Evolutionary conservation across 2,113 vertebrate genomes (phyloP), one percentile per base, ranked within the genome.

Genomic region (Aegotheles bennettii): DNA sequence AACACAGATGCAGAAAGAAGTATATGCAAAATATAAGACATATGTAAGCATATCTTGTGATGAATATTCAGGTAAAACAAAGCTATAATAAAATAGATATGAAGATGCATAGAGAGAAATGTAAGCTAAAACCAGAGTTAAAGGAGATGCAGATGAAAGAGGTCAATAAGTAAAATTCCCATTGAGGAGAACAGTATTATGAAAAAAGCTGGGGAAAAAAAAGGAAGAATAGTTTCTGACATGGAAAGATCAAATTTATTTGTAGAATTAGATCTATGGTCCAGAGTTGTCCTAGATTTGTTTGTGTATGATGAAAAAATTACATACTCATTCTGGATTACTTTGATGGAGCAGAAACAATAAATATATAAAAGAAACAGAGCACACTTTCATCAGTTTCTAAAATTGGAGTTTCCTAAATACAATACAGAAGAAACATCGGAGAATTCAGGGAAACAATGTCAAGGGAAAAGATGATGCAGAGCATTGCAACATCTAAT

Each of bases 41-140:
- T n/a, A 24, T 0, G 0, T 4, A 24, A 70, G 2, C 6, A n/a
- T n/a, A 40, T 61, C 20, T 19, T 48, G 5, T 40, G 26, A 26
- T 75, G 56, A 82, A 70, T 3, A 10, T 60, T 56, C 10, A 43
- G 4, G 16, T 8, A 33, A n/a, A 69, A 61, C 2, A 31, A 84
- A 75, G 20, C 2, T 25, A 4, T 42, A 48, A 67, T 21, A 4
- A 65, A 51, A 43, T 11, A 48, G 5, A 17, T 19, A 29, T 56
- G 23, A 40, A 69, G 25, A 86, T 11, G 38, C 2, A 9, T 1
- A 63, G 8, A 73, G 11, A 54, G 7, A 47, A 80, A 21, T 19
- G 7, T 26, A 63, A 89, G 3, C 2, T 76, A 51, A 83, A 63
- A 76, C 2, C 1, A 86, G 69, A 45, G 25, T 4, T 42, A 23